Conservation (phyloP, 2,797 vertebrate species). For the Otolemur crassicaudatus region DNA sequence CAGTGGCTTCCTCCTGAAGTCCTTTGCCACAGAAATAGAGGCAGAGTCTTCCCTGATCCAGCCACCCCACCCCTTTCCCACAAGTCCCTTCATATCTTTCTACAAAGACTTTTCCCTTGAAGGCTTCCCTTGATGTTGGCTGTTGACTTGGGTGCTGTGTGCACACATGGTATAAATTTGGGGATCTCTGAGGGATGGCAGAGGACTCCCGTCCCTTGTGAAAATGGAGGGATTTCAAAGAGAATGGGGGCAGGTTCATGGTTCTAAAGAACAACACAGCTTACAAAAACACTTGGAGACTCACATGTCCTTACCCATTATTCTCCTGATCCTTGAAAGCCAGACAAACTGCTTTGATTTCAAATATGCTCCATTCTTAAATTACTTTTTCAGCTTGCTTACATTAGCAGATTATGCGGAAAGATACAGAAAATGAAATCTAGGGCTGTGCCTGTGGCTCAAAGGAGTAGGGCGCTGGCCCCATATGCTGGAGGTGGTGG, state of each 20-base stretch:
- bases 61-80: not conserved
- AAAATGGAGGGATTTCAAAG: not conserved
- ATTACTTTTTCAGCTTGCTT: not conserved
- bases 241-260: not conserved
- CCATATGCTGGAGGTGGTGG: no score
- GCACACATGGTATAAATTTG: not conserved
- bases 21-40: not conserved
- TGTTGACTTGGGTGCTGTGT: not conserved
- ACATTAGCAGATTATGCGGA: not conserved
- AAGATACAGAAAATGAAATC: not conserved
- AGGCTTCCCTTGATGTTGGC: not conserved
- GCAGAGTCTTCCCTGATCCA: not conserved
- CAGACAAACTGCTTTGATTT: not conserved
- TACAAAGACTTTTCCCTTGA: not conserved
- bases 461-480: no score
- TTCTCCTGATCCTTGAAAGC: not conserved
- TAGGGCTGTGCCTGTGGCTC: not conserved
- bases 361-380: not conserved
- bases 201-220: not conserved
- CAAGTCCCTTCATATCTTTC: not conserved
- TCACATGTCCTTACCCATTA: not conserved
- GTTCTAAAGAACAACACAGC: not conserved
- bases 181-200: accelerated
- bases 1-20: not conserved
- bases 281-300: not conserved